Conservation (phyloP, 2,797 vertebrate species). For the Platalea minor region DNA sequence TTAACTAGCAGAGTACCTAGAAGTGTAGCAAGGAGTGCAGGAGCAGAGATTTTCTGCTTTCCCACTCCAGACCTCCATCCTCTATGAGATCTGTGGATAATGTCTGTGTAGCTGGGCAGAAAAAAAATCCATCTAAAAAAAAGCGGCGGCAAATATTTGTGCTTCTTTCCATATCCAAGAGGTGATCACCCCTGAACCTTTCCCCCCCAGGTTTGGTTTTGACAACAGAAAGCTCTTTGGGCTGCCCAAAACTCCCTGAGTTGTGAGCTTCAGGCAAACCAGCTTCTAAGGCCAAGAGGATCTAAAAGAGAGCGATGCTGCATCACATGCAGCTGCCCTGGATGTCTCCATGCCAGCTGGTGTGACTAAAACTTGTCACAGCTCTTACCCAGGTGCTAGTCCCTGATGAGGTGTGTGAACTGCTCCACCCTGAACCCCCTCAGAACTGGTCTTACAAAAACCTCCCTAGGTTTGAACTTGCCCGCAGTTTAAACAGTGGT, state of each 20-base stretch:
- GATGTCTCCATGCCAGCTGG: neutral
- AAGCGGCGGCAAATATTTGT: neutral
- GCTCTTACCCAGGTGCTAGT: neutral
- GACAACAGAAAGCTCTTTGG: neutral
- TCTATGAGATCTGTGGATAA: neutral
- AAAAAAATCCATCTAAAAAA: neutral
- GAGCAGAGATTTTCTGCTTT: neutral
- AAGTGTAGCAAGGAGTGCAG: neutral
- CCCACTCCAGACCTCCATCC: neutral
- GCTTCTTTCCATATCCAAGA: neutral
- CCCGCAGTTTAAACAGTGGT: neutral
- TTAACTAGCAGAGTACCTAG: neutral
- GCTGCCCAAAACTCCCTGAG: neutral
- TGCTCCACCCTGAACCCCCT: neutral
- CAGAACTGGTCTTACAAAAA: neutral
- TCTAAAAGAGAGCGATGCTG: neutral
- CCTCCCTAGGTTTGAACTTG: neutral
- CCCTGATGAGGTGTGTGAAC: neutral
- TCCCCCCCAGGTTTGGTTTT: neutral
- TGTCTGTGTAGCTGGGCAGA: rapidly evolving
- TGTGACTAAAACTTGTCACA: neutral
- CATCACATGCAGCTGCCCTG: neutral
- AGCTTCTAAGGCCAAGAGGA: neutral
- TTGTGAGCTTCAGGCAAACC: neutral
- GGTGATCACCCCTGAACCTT: neutral